phyloP scores from a whole-genome alignment of 2,888 invertebrate genomes.

The Isotomurus palustris region DNA sequence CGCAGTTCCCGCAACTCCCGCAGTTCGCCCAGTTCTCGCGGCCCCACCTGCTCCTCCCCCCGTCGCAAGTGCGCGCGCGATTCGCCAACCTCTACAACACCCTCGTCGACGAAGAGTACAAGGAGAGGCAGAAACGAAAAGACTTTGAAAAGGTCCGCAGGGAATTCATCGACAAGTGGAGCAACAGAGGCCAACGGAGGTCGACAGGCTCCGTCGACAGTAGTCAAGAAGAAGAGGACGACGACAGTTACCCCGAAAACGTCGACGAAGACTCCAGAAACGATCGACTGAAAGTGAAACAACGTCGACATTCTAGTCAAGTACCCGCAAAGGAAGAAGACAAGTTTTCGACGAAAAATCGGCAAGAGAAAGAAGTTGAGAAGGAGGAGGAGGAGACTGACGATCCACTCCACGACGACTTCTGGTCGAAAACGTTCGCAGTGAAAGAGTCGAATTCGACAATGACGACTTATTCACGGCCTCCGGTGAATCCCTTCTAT shows the following conservation, averaged over 20 bases:
- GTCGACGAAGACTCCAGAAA: not conserved
- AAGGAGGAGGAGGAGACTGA: not conserved
- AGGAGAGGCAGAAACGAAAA: not conserved
- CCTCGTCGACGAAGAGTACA: not conserved
- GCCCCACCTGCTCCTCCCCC: not conserved
- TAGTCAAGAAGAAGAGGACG: constrained; percentile 4
- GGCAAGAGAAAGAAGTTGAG: not conserved
- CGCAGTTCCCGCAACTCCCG: constrained; percentile 18
- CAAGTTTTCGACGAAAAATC: not conserved
- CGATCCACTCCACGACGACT: constrained; percentile 25
- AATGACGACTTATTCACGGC: not conserved
- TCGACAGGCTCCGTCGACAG: not conserved
- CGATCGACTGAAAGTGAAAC: not conserved
- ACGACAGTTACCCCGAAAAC: not conserved
- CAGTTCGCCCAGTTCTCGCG: constrained; percentile 1
- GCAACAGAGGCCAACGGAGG: not conserved
- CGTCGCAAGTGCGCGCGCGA: no score
- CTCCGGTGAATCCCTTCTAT: constrained; percentile 24
- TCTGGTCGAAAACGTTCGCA: constrained; percentile 25
- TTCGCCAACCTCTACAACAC: constrained; percentile 22
- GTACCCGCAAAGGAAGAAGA: not conserved
- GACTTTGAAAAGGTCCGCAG: constrained; percentile 2
- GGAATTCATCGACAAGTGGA: not conserved
- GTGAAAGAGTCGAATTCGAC: constrained; percentile 4
- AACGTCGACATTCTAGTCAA: not conserved